Base-by-base conservation (phyloP, 2,888 invertebrate species). In the Gerris lacustris region DNA sequence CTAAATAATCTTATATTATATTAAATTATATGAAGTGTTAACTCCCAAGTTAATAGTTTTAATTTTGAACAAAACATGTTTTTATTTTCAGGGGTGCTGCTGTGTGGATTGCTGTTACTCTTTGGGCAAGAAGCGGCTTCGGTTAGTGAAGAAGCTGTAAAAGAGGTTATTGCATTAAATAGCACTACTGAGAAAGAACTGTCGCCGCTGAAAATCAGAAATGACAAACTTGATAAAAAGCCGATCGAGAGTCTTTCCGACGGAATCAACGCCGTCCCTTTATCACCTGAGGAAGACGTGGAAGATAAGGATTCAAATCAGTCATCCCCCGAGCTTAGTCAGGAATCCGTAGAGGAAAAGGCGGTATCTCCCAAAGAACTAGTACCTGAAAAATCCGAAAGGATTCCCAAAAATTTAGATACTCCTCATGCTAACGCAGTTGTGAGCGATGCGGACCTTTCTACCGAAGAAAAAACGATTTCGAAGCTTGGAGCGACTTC, bases 51-150 rank as follows among this genome's bases (percentile, higher is more conserved):
- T 31, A 4, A 31, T 31, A 31, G 31, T 31, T 31, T 31, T 31
- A 31, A 31, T 31, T 31, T 31, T 31, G 4, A 31, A 31, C 31
- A 31, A 31, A 31, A 1, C 4, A 2, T 31, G 31, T 31, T 31
- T 31, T 31, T 31, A 31, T 31, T 31, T 31, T 18, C 66, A 71
- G 71, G 71, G 71, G 71, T 71, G 71, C 71, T 71, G 55, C 68
- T 47, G 71, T 18, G 45, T 44, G 67, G 68, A 66, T 44, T 71
- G 71, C 55, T 71, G 44, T 45, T 55, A 11, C 11, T 55, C 15
- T 55, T 55, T 11, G 55, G 9, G 9, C 55, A 55, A 15, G 11
- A 15, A 55, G 55, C 55, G 11, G 15, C 9, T 15, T 55, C 55
- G 15, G 55, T 55, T 9, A 55, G 15, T 55, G 15, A 11, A 9